Evolutionary conservation across 2,113 vertebrate species (phyloP).

Genomic region (Catagonus wagneri): DNA sequence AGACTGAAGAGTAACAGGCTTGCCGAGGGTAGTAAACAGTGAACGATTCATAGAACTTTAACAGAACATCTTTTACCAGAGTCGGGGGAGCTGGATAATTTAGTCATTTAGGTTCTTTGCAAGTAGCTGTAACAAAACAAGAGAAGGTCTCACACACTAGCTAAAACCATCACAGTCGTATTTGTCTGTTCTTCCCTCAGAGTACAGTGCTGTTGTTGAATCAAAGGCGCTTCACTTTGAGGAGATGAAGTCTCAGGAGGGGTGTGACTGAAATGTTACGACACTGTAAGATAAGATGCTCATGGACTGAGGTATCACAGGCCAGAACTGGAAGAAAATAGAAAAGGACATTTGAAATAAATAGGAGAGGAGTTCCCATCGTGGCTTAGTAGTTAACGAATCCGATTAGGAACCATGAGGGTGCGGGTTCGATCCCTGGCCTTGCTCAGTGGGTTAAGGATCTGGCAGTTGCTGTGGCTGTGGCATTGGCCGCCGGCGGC

Average conservation of each 20-base stretch:
- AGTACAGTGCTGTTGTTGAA: neutral
- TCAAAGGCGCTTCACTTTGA: neutral
- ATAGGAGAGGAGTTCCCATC: too few species aligned
- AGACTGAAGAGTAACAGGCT: neutral
- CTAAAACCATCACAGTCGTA: accelerated
- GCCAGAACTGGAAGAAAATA: neutral
- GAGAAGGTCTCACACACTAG: neutral
- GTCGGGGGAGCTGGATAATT: neutral
- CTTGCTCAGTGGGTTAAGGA: too few species aligned
- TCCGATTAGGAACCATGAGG: too few species aligned
- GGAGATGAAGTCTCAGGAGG: neutral
- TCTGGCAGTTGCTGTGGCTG: too few species aligned
- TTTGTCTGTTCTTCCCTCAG: neutral
- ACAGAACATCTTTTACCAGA: neutral
- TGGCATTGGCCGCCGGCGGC: too few species aligned
- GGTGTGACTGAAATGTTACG: neutral
- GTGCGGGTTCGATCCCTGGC: too few species aligned
- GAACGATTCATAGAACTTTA: neutral
- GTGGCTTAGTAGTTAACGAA: too few species aligned
- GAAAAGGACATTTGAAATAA: neutral
- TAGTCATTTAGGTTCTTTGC: neutral
- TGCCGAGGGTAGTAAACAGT: neutral
- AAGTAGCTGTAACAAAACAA: neutral
- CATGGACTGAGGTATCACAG: neutral
- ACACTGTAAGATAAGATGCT: neutral